These are phyloP conservation scores for Falco novaeseelandiae DNA, from an alignment of 2,797 vertebrate species.

Conservation along the genomic window DNA sequence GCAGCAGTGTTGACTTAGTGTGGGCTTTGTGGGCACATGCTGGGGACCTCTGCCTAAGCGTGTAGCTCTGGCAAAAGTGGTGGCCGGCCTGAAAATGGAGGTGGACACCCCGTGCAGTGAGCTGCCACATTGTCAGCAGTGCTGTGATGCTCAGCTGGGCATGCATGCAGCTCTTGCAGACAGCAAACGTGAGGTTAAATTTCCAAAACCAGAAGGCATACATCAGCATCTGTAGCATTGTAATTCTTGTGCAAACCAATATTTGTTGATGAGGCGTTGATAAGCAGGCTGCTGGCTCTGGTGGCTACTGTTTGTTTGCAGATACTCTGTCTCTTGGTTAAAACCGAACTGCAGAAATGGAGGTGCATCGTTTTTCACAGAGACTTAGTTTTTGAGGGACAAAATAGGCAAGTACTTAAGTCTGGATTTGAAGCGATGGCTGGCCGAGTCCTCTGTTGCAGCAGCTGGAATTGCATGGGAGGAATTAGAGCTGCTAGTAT, in stretches of 20 bases:
- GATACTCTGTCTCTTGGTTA: background rate
- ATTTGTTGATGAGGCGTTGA: background rate
- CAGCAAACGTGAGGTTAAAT: background rate
- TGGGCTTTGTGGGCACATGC: rapidly evolving
- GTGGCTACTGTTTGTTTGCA: background rate
- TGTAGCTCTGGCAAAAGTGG: background rate
- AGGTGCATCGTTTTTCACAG: rapidly evolving
- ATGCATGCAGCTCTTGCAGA: rapidly evolving
- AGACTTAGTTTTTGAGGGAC: background rate
- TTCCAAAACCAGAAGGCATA: background rate
- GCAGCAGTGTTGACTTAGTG: background rate
- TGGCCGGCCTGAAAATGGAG: background rate
- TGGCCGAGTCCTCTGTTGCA: background rate
- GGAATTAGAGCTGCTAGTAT: background rate
- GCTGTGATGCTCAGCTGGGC: background rate
- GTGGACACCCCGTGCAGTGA: rapidly evolving
- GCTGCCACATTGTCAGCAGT: background rate
- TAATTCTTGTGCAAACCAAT: background rate
- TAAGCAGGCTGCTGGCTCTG: background rate
- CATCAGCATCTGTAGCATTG: background rate
- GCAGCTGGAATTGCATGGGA: background rate
- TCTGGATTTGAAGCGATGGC: background rate
- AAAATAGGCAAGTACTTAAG: background rate
- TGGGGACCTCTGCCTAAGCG: background rate
- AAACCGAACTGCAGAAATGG: background rate